Evolutionary conservation across 2,113 vertebrate species (phyloP), one percentile per base, ranked within the genome.

Genomic region (Sinosuthora webbiana): DNA sequence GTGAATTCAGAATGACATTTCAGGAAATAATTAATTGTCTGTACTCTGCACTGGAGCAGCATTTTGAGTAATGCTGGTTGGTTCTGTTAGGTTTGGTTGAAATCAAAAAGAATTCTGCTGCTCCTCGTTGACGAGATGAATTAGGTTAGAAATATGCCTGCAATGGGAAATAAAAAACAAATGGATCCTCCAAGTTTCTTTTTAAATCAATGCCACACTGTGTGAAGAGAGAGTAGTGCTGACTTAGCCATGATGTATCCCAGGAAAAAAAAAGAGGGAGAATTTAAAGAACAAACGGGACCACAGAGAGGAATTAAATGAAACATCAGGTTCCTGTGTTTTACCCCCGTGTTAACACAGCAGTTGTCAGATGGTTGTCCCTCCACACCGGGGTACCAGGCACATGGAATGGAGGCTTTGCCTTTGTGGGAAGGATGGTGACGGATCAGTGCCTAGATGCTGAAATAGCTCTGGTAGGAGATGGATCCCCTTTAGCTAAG

Each of bases 401-500:
- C 94, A 68, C 83, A 62, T 19, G n/a, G 83, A 88, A 60, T 10
- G 57, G 84, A 91, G 79, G 78, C 65, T 96, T 68, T 95, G 76
- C 75, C 53, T 84, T 93, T 71, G 55, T 82, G 70, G 75, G 78
- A 96, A 95, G 91, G 88, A 89, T 87, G 97, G 62, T 81, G 94
- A 96, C 1, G 50, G 77, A 68, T 96, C 92, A 89, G 63, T 93
- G 94, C 71, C 84, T 87, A 82, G 93, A 75, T 89, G 50, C 91
- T 96, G 71, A 75, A 97, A 96, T 87, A 79, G 87, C 89, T 96
- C 83, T 71, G 88, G 68, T 55, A 92, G 82, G 87, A 95, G 84
- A 97, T 71, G 71, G 55, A 90, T 97, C 97, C 92, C 89, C 89
- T 96, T 96, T 94, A 94, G 94, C 96, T 95, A 68, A 94, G 80